phyloP scores from a whole-genome alignment of 2,888 invertebrate genomes.

The Glyphotaelius pellucidus region DNA sequence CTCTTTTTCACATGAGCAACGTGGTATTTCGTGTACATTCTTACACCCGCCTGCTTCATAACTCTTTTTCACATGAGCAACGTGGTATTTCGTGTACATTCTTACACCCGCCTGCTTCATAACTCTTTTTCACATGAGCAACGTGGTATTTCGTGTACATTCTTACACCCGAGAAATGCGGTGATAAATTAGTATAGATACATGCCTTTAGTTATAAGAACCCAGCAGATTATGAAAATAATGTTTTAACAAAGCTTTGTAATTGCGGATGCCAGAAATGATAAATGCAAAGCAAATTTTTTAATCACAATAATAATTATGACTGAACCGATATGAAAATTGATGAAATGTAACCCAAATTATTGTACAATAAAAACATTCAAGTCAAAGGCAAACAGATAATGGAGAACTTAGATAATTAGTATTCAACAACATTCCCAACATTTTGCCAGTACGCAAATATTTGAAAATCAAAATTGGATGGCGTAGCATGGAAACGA shows the following conservation, averaged over 20 bases:
- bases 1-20: too few species aligned
- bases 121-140: background rate
- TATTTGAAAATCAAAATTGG: background rate
- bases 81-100: too few species aligned
- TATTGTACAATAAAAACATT: background rate
- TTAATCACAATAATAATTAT: background rate
- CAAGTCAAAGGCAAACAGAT: background rate
- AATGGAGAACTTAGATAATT: background rate
- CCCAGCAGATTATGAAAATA: background rate
- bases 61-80: too few species aligned
- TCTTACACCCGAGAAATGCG: too few species aligned
- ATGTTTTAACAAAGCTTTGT: background rate
- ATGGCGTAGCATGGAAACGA: background rate
- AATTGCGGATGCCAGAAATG: constrained; percentile 3
- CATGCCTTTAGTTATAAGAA: constrained; percentile 7
- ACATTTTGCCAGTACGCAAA: background rate
- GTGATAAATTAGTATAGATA: background rate
- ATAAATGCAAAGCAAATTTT: constrained; percentile 5
- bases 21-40: too few species aligned
- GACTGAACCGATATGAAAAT: background rate
- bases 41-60: too few species aligned
- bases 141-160: background rate
- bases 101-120: background rate
- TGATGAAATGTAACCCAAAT: constrained; percentile 6
- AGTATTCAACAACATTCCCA: background rate